phyloP scores from a whole-genome alignment of 2,888 invertebrate genomes.

The Oxytorus armatus region DNA sequence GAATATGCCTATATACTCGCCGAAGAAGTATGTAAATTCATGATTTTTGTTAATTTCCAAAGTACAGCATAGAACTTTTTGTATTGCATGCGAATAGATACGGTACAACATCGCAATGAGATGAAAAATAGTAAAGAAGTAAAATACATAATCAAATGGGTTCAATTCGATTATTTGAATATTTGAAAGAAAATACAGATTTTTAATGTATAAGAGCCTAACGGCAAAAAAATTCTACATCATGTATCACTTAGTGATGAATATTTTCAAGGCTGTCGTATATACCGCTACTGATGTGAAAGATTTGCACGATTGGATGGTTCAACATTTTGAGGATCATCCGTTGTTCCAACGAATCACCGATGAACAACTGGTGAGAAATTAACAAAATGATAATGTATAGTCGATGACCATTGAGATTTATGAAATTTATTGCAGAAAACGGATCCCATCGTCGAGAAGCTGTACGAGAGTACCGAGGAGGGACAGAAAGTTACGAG shows the following conservation, averaged over 20 bases:
- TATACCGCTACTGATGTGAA: slow-evolving; percentile 99
- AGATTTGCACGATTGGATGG: slow-evolving; percentile 99
- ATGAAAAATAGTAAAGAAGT: too few species aligned
- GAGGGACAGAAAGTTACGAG: slow-evolving; percentile 99
- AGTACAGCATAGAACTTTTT: too few species aligned
- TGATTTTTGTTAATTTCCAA: too few species aligned
- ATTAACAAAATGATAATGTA: slow-evolving; percentile 16
- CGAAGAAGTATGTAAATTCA: slow-evolving; percentile 87
- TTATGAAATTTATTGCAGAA: slow-evolving; percentile 86
- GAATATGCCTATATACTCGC: slow-evolving; percentile 98
- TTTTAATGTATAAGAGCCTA: not conserved
- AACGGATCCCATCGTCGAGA: slow-evolving; percentile 93
- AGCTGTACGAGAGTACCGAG: slow-evolving; percentile 96
- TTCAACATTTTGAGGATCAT: slow-evolving; percentile 94
- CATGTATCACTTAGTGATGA: not conserved
- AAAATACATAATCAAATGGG: too few species aligned
- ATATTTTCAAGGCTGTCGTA: slow-evolving; percentile 90
- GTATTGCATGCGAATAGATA: too few species aligned
- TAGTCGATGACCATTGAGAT: slow-evolving; percentile 18
- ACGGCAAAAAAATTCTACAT: not conserved
- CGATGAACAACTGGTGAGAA: slow-evolving; percentile 91
- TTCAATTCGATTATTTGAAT: too few species aligned
- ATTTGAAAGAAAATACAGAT: too few species aligned
- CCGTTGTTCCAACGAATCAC: slow-evolving; percentile 93
- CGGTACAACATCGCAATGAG: too few species aligned